Conservation (phyloP, 2,888 invertebrate genomes). For the Chamaedrilus cognettii region DNA sequence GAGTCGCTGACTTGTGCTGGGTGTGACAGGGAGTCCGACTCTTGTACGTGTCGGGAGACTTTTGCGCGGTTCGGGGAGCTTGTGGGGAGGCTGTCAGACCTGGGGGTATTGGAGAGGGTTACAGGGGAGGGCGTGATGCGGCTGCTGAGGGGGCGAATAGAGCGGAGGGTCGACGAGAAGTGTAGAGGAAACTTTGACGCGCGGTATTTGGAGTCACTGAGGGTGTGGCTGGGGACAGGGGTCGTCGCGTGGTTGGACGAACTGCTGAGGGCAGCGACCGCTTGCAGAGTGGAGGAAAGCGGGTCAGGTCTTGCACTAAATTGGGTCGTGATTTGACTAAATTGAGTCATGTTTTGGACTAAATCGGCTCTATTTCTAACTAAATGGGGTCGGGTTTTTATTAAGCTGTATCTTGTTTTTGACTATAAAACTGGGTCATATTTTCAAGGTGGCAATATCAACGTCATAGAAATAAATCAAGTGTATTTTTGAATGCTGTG, state of each 20-base stretch:
- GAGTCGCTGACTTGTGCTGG: conserved; percentile 72
- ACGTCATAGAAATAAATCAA: no score
- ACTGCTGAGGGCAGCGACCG: no score
- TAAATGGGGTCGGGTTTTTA: no score
- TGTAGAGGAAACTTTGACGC: conserved; percentile 87
- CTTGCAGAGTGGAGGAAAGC: conserved; percentile 7
- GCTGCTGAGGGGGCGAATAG: conserved; percentile 81
- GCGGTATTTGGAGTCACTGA: conserved; percentile 75
- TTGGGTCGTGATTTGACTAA: no score
- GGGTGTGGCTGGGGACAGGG: conserved; percentile 85
- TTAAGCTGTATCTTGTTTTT: no score
- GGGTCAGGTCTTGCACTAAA: background rate
- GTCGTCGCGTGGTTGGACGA: conserved; percentile 87
- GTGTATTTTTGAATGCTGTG: no score
- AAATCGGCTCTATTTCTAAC: no score
- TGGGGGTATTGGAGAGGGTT: conserved; percentile 79
- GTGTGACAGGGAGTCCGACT: conserved; percentile 69
- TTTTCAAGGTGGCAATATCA: no score
- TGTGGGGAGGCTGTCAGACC: conserved; percentile 67
- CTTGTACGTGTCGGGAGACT: conserved; percentile 70
- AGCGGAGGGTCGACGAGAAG: conserved; percentile 78
- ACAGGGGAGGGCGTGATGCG: conserved; percentile 83
- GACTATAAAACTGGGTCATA: no score
- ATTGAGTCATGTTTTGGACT: no score
- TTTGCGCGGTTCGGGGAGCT: conserved; percentile 75